Conservation (phyloP, 2,888 invertebrate genomes). For the Eristalis pertinax region DNA sequence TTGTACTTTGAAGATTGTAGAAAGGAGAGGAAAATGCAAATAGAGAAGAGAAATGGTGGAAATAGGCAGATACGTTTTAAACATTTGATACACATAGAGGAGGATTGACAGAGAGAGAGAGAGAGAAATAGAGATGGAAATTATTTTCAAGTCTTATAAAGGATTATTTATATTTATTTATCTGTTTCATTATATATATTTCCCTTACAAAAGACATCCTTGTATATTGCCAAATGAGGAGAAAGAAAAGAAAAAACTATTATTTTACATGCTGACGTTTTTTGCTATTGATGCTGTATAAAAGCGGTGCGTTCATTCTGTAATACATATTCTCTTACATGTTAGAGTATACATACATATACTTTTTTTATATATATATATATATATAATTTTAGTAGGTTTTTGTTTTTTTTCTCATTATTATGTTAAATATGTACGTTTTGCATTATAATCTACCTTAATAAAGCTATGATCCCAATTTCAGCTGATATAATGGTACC, state of each 20-base stretch:
- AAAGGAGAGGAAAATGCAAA: constrained; percentile 43
- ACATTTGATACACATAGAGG: neutral
- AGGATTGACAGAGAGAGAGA: neutral
- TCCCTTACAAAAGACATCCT: constrained; percentile 19
- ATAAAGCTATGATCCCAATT: constrained; percentile 87
- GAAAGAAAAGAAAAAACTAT: constrained; percentile 19
- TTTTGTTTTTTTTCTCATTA: constrained; percentile 61
- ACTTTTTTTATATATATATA: constrained; percentile 28
- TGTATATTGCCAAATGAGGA: constrained; percentile 42
- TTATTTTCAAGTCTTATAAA: constrained; percentile 36
- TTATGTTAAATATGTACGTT: constrained; percentile 67
- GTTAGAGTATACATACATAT: constrained; percentile 34
- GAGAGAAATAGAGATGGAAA: neutral
- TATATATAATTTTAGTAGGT: constrained; percentile 52
- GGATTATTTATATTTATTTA: constrained; percentile 6
- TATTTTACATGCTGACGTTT: constrained; percentile 41
- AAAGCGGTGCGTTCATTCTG: constrained; percentile 55
- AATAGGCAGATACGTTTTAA: constrained; percentile 1
- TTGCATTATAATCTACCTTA: constrained; percentile 80
- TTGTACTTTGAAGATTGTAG: constrained; percentile 65
- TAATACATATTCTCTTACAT: constrained; percentile 53
- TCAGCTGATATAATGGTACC: constrained; percentile 83
- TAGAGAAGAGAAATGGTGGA: constrained; percentile 20
- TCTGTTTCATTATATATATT: neutral
- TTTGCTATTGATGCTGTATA: constrained; percentile 37